Percentiles rank a stretch among this genome's conserved stretches.
Conservation (phyloP, 2,888 invertebrate species). For the Aphodius sticticus region DNA sequence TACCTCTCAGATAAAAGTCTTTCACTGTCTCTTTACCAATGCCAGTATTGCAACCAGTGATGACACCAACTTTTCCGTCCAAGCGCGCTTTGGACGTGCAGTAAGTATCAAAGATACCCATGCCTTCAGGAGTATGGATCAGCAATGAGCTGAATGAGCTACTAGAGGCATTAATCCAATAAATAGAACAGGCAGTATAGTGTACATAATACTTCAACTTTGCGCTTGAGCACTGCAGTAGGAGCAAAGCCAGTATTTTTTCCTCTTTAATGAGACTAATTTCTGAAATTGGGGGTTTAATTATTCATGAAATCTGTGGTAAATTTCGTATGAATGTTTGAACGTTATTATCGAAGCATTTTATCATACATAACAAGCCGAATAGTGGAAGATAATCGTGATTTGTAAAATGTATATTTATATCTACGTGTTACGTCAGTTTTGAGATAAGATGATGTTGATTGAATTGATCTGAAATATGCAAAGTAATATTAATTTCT, state of each 20-base stretch:
- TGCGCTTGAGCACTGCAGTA: background rate
- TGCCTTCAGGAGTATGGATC: conserved; percentile 23
- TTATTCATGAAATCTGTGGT: too few relatives aligned
- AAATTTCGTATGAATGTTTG: too few relatives aligned
- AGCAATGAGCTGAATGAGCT: background rate
- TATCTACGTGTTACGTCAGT: too few relatives aligned
- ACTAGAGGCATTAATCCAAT: background rate
- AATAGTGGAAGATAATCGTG: too few relatives aligned
- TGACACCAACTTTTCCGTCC: conserved; percentile 59
- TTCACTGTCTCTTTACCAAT: conserved; percentile 56
- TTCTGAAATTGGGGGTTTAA: too few relatives aligned
- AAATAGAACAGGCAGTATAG: background rate
- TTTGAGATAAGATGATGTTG: too few relatives aligned
- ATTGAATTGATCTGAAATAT: too few relatives aligned
- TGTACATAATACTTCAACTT: background rate
- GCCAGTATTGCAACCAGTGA: conserved; percentile 58
- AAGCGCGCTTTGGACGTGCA: conserved; percentile 55
- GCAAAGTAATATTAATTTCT: too few relatives aligned
- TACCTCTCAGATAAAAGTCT: conserved; percentile 61
- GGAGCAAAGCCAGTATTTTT: background rate
- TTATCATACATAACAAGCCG: too few relatives aligned
- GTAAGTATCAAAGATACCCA: conserved; percentile 49
- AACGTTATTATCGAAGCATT: too few relatives aligned
- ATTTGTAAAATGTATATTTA: too few relatives aligned
- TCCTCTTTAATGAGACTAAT: too few relatives aligned